Conservation (phyloP, 2,113 vertebrate species). For the Cyprinus carpio region DNA sequence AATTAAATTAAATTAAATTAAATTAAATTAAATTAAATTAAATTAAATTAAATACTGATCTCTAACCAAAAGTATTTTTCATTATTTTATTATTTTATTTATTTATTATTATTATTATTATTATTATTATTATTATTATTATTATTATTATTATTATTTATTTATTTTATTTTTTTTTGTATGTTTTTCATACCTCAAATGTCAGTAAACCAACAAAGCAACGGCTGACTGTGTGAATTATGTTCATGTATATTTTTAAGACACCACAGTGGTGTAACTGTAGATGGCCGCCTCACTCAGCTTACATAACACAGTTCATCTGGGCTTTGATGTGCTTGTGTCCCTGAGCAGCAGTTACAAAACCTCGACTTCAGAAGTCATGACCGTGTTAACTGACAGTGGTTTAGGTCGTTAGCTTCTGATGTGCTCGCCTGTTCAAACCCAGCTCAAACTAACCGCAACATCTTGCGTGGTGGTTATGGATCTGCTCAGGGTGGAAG, state of each 20-base stretch:
- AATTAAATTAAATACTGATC: too few relatives aligned
- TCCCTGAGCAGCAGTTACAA: constrained; percentile 37
- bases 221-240: constrained; percentile 4
- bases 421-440: constrained; percentile 53
- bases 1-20: too few relatives aligned
- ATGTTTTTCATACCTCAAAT: not conserved
- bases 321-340: constrained; percentile 47
- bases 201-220: not conserved
- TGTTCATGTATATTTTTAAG: constrained; percentile 1
- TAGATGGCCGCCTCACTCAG: constrained; percentile 20
- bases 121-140: too few relatives aligned
- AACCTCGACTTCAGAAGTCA: constrained; percentile 46
- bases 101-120: too few relatives aligned
- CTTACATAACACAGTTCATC: constrained; percentile 48
- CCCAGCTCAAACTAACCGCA: constrained; percentile 52
- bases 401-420: constrained; percentile 60
- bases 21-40: too few relatives aligned
- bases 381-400: constrained; percentile 61
- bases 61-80: not conserved
- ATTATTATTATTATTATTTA: too few relatives aligned
- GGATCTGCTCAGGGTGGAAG: constrained; percentile 55
- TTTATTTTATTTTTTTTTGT: too few relatives aligned
- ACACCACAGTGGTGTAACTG: constrained; percentile 41
- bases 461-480: constrained; percentile 62
- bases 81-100: too few relatives aligned